A percentile compares a stretch with the other conserved stretches of the same genome.
Conservation (phyloP, 2,797 vertebrate genomes). For the Artibeus jamaicensis region DNA sequence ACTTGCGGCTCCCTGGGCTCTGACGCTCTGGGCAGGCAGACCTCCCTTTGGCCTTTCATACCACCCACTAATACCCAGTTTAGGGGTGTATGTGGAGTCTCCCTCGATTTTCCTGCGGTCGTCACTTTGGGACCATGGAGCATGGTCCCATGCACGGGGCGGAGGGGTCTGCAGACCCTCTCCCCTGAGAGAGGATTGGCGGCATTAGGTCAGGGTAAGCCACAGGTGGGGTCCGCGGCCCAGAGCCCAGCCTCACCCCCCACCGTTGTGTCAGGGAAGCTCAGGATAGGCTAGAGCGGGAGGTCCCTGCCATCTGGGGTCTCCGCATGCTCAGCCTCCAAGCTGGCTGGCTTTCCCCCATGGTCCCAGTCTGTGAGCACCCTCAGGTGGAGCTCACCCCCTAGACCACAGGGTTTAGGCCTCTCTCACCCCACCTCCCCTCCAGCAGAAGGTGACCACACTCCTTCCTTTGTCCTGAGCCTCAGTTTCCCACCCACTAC, state of each 20-base stretch:
- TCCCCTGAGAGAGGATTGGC: background rate
- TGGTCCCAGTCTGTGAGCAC: background rate
- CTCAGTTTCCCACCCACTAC: background rate
- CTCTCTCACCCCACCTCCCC: background rate
- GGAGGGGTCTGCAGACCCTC: background rate
- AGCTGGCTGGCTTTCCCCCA: background rate
- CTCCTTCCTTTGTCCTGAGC: background rate
- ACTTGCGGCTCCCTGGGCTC: background rate
- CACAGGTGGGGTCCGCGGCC: background rate
- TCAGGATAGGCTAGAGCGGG: background rate
- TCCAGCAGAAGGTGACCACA: background rate
- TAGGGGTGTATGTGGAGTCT: background rate
- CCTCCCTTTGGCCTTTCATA: background rate
- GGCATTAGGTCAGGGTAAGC: background rate
- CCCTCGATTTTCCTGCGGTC: background rate
- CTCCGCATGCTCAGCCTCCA: background rate
- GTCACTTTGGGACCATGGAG: background rate
- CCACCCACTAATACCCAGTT: background rate
- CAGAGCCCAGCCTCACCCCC: background rate
- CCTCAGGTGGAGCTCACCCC: background rate
- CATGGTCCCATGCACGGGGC: background rate
- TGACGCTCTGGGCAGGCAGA: background rate
- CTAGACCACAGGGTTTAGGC: background rate
- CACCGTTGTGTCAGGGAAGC: background rate
- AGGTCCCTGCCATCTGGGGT: background rate